Evolutionary conservation across 2,113 vertebrate genomes (phyloP), one percentile per base, ranked within the genome.

Genomic region (Sapajus apella): DNA sequence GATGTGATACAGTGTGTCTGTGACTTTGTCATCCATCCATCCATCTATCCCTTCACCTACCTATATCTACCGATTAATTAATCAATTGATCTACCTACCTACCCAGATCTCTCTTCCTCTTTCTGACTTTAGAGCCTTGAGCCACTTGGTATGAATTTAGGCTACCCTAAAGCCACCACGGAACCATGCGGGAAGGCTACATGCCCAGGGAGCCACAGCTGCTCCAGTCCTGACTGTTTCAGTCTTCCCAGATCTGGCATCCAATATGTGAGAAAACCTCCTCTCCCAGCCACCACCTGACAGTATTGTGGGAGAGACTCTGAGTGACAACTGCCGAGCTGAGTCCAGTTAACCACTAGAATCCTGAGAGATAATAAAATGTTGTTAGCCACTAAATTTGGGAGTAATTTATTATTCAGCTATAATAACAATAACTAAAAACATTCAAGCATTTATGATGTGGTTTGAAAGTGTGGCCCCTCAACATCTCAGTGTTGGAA

Each of bases 301-400:
- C 10, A 72, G 83, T 12, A 93, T 35, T 32, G 7, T 55, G 14
- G 32, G 52, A 73, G 56, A 88, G 56, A 66, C 12, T 9, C 13
- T 23, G n/a, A 47, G 32, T 23, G 7, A 92, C 47, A 93, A 56
- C 40, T 89, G 83, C 77, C 13, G 58, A 1, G 8, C 40, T 66
- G 43, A 93, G n/a, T 50, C 50, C 16, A 35, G 6, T 79, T 83
- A 85, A 86, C 25, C 37, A 30, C 40, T 40, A 92, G 73, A 89
- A 45, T 17, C 3, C 32, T 25, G 14, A 90, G 66, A 66, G 32
- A 86, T 47, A 58, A 77, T 47, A 75, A 90, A 61, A 56, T 43
- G 50, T 82, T 85, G 50, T 82, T 85, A 92, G 68, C 43, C 43
- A 89, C 55, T n/a, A 76, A 56, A 76, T 94, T 93, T 94, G 58